Evolutionary conservation across 2,113 vertebrate species (phyloP).

Genomic region (Girardinichthys multiradiatus): DNA sequence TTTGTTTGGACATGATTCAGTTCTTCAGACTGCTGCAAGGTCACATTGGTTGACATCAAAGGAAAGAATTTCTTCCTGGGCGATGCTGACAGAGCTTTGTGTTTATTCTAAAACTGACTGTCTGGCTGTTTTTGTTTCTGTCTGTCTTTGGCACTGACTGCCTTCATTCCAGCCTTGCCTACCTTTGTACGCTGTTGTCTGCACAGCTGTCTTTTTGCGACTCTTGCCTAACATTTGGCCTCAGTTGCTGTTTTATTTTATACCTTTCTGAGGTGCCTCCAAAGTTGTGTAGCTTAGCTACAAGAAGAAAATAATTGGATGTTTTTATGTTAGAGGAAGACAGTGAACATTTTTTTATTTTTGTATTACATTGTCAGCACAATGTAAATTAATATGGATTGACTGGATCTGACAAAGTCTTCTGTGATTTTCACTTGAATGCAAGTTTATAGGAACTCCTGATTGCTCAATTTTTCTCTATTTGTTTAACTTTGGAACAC

Average conservation of each 20-base stretch:
- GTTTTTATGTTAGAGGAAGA: constrained; percentile 5
- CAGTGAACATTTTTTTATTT: constrained; percentile 33
- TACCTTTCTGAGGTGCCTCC: not conserved
- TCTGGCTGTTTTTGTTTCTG: constrained; percentile 35
- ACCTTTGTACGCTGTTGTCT: constrained; percentile 9
- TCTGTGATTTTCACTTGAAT: constrained; percentile 28
- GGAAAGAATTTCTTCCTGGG: constrained; percentile 68
- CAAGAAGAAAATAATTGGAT: not conserved
- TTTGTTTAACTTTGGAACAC: constrained; percentile 33
- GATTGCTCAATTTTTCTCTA: constrained; percentile 36
- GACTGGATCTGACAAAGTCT: constrained; percentile 28
- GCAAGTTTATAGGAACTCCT: constrained; percentile 28
- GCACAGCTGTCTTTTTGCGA: not conserved
- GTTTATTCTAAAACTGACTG: constrained; percentile 66
- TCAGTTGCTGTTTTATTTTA: not conserved
- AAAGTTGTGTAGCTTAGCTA: not conserved
- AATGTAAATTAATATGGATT: constrained; percentile 30
- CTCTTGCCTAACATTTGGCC: not conserved
- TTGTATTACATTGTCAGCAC: constrained; percentile 18
- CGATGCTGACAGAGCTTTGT: constrained; percentile 58
- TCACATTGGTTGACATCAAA: constrained; percentile 72
- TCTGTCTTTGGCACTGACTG: constrained; percentile 21
- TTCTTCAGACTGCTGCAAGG: constrained; percentile 68
- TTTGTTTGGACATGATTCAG: constrained; percentile 70
- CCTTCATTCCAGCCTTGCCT: constrained; percentile 1